A percentile compares a stretch with the other conserved stretches of the same genome.
These are phyloP conservation scores for Ramazzottius varieornatus DNA, from an alignment of 2,888 invertebrate genomes.

Conservation along the genomic window DNA sequence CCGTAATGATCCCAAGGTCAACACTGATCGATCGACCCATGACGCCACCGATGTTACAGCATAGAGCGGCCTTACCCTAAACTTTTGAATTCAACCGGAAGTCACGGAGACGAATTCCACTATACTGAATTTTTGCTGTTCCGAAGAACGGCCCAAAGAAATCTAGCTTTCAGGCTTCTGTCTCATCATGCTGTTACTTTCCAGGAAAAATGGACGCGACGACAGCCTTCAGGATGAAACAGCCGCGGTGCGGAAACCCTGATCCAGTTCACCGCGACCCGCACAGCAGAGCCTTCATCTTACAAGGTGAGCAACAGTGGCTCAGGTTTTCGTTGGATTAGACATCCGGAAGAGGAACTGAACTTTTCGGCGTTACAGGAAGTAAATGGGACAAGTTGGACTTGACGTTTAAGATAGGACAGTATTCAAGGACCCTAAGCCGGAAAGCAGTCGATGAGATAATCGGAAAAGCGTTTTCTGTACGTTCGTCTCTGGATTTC, in stretches of 20 bases:
- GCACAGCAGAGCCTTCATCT: background rate
- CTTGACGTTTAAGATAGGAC: background rate
- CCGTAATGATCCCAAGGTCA: no score
- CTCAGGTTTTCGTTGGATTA: no score
- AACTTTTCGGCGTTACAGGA: background rate
- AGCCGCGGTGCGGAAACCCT: background rate
- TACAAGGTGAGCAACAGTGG: background rate
- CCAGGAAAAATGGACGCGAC: background rate
- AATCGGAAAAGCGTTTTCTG: background rate
- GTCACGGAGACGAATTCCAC: no score
- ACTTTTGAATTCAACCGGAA: no score
- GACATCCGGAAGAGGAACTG: no score
- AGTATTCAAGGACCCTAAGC: constrained; percentile 1
- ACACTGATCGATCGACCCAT: no score
- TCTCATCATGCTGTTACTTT: no score
- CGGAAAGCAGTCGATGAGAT: background rate
- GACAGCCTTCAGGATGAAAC: background rate
- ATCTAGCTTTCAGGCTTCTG: no score
- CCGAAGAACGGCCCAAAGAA: no score
- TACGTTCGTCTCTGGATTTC: background rate
- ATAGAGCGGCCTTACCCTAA: no score
- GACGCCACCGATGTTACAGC: no score
- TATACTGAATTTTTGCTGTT: no score
- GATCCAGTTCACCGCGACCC: background rate
- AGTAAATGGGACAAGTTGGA: constrained; percentile 3